Evolutionary conservation across 2,888 invertebrate genomes (phyloP).

Genomic region (Frankliniella intonsa): DNA sequence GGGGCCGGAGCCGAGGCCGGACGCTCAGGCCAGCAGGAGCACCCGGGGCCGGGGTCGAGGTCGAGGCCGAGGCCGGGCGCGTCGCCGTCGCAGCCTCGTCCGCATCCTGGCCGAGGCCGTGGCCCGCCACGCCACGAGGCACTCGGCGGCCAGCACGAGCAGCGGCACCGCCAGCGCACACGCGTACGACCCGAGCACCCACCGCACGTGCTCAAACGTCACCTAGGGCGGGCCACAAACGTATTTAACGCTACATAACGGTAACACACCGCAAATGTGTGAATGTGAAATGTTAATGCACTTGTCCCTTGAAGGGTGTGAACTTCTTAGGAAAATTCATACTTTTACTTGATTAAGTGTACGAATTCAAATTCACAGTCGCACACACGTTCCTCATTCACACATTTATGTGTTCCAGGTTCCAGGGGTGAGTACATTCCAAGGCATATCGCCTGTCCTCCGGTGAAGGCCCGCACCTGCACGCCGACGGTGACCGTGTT

Average conservation of each 20-base stretch:
- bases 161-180: not conserved
- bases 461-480: not conserved
- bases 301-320: not conserved
- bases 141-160: conserved; percentile 6
- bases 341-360: not conserved
- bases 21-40: not conserved
- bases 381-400: not conserved
- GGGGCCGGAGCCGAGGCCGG: not conserved
- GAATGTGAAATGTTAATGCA: not conserved
- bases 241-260: not conserved
- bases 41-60: not conserved
- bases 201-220: conserved; percentile 5
- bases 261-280: not conserved
- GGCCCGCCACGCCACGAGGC: not conserved
- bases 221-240: not conserved
- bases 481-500: not conserved
- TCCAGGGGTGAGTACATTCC: not conserved
- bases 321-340: not conserved
- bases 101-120: not conserved
- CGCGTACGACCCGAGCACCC: not conserved
- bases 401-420: no score
- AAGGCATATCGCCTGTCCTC: not conserved
- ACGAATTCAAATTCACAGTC: not conserved
- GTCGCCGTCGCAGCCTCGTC: not conserved
- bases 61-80: not conserved